Conservation (phyloP, 2,888 invertebrate genomes). For the Andrena hattorfiana region DNA sequence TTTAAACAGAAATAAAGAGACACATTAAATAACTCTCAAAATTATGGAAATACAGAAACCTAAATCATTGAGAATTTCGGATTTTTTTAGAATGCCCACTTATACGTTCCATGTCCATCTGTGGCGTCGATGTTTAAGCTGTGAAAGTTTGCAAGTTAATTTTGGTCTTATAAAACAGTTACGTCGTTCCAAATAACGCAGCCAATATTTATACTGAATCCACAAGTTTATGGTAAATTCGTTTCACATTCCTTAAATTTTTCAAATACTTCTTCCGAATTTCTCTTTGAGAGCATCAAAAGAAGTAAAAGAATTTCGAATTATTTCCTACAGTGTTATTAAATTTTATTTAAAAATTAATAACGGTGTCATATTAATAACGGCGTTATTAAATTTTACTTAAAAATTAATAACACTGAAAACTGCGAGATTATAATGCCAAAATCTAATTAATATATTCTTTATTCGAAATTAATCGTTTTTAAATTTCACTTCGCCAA, state of each 20-base stretch:
- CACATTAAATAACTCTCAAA: not conserved
- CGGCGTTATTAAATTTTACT: not conserved
- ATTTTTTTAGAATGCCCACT: not conserved
- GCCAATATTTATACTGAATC: not conserved
- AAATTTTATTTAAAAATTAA: not conserved
- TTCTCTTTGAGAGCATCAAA: not conserved
- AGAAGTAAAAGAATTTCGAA: not conserved
- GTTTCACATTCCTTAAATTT: not conserved
- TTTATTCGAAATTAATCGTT: not conserved
- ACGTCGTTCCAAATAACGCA: not conserved
- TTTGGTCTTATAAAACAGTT: not conserved
- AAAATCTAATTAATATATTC: not conserved
- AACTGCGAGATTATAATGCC: too few species aligned
- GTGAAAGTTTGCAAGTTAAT: not conserved
- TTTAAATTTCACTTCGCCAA: not conserved
- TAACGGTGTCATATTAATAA: not conserved
- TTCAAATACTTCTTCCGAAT: not conserved
- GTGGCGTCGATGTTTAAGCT: not conserved
- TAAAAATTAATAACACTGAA: too few species aligned
- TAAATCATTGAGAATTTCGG: not conserved
- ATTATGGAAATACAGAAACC: not conserved
- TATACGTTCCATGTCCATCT: not conserved
- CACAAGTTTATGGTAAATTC: not conserved
- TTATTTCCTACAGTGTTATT: not conserved
- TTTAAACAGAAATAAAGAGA: conserved; percentile 34